These are phyloP conservation scores for Anguilla rostrata DNA, from an alignment of 2,113 vertebrate genomes.

Conservation along the genomic window DNA sequence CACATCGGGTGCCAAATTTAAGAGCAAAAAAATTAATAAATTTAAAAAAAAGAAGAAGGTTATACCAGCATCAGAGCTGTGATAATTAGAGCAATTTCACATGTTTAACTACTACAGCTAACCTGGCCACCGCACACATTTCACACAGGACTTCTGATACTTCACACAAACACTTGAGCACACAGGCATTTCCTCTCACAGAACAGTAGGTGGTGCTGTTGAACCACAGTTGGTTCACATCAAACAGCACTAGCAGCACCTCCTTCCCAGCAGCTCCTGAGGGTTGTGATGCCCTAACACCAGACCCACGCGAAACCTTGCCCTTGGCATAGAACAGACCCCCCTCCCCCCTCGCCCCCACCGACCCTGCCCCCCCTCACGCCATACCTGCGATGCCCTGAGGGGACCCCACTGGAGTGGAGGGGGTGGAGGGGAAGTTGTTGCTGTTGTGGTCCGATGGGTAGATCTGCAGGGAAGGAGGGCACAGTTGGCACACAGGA, in stretches of 20 bases:
- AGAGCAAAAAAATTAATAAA: no score
- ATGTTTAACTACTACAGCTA: not conserved
- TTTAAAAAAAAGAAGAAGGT: no score
- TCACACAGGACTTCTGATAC: no score
- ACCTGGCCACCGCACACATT: no score
- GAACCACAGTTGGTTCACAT: slow-evolving; percentile 27
- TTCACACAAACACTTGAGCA: not conserved
- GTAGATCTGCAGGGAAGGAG: slow-evolving; percentile 80
- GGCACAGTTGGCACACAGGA: no score
- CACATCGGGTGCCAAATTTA: no score
- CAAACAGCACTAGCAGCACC: not conserved
- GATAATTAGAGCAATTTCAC: not conserved
- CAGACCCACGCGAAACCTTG: not conserved
- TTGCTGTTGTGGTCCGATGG: slow-evolving; percentile 96
- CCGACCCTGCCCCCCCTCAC: no score
- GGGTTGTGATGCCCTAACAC: not conserved
- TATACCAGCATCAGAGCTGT: no score
- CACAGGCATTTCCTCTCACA: slow-evolving; percentile 1
- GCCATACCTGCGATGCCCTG: slow-evolving; percentile 88
- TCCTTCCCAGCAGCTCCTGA: not conserved
- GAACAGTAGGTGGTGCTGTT: slow-evolving; percentile 65
- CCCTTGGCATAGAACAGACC: not conserved
- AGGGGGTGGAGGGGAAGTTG: slow-evolving; percentile 94
- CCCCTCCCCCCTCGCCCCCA: no score
- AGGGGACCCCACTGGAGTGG: slow-evolving; percentile 91